These are phyloP conservation scores for Thaumatotibia leucotreta DNA, from an alignment of 1,140 invertebrate species.

Conservation along the genomic window DNA sequence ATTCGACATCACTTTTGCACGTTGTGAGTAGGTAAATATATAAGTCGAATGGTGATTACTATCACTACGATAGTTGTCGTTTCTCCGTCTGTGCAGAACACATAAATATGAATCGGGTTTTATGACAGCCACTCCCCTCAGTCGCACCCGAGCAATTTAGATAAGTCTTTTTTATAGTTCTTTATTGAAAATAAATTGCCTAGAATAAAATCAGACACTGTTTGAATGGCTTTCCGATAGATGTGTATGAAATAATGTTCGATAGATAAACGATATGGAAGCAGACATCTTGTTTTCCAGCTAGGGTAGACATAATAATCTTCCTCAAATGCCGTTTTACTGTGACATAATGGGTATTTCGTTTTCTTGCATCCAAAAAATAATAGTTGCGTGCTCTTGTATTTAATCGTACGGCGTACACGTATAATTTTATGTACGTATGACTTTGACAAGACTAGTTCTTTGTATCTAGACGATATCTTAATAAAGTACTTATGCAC, in stretches of 20 bases:
- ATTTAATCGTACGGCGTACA: too few relatives aligned
- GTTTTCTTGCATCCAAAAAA: too few relatives aligned
- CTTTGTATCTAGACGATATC: too few relatives aligned
- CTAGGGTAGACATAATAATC: background rate
- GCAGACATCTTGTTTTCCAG: constrained; percentile 9
- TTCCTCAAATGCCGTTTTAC: background rate
- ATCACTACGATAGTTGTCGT: constrained; percentile 33
- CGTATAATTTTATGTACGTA: too few relatives aligned
- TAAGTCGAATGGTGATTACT: background rate
- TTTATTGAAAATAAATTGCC: constrained; percentile 77
- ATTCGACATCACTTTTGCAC: background rate
- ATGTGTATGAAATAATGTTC: constrained; percentile 73
- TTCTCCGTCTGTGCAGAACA: constrained; percentile 41
- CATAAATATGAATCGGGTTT: constrained; percentile 67
- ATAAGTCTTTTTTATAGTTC: constrained; percentile 76
- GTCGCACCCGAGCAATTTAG: constrained; percentile 65
- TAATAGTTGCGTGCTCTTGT: too few relatives aligned
- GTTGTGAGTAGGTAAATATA: background rate
- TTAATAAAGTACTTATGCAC: too few relatives aligned
- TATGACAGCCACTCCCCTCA: constrained; percentile 64
- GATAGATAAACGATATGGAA: constrained; percentile 44
- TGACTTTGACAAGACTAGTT: too few relatives aligned
- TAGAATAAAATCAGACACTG: constrained; percentile 74
- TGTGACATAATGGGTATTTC: background rate
- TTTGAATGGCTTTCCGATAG: constrained; percentile 73